Evolutionary conservation across 2,797 vertebrate species (phyloP).

Genomic region (Melanotaenia maccullochi): DNA sequence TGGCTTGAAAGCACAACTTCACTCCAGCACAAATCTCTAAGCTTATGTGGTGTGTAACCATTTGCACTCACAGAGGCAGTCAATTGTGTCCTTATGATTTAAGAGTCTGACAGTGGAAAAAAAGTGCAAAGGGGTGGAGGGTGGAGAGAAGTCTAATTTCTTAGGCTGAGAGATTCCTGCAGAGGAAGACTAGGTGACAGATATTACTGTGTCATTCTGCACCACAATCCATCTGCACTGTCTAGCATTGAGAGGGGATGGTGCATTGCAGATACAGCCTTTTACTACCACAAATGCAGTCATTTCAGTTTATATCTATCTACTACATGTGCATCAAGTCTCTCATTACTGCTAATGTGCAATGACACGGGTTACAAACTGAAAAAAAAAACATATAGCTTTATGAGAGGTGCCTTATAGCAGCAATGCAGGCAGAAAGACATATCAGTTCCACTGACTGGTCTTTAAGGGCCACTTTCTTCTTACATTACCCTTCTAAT

Average conservation of each 20-base stretch:
- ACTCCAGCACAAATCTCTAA: conserved; percentile 47
- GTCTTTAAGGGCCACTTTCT: conserved; percentile 17
- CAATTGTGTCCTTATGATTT: conserved; percentile 46
- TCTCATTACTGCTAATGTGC: neutral
- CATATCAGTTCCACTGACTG: conserved; percentile 21
- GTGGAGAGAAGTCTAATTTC: conserved; percentile 50
- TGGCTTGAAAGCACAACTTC: conserved; percentile 47
- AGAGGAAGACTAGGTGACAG: conserved; percentile 66
- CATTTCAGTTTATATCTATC: conserved; percentile 20
- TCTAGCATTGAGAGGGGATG: conserved; percentile 69
- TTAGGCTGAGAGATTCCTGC: conserved; percentile 64
- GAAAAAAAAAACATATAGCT: conserved; percentile 14
- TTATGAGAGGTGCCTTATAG: conserved; percentile 2
- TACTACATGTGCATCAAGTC: conserved; percentile 62
- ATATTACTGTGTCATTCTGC: conserved; percentile 80
- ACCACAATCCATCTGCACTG: conserved; percentile 76
- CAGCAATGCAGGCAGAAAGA: conserved; percentile 27
- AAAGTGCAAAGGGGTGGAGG: conserved; percentile 16
- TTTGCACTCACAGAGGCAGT: conserved; percentile 43
- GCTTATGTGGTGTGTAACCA: conserved; percentile 46
- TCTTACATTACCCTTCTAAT: conserved; percentile 27
- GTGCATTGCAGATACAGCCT: conserved; percentile 80
- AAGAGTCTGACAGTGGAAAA: conserved; percentile 33
- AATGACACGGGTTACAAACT: neutral
- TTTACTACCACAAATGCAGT: conserved; percentile 55